phyloP scores from a whole-genome alignment of 2,113 vertebrate species.

The Ifrita kowaldi region DNA sequence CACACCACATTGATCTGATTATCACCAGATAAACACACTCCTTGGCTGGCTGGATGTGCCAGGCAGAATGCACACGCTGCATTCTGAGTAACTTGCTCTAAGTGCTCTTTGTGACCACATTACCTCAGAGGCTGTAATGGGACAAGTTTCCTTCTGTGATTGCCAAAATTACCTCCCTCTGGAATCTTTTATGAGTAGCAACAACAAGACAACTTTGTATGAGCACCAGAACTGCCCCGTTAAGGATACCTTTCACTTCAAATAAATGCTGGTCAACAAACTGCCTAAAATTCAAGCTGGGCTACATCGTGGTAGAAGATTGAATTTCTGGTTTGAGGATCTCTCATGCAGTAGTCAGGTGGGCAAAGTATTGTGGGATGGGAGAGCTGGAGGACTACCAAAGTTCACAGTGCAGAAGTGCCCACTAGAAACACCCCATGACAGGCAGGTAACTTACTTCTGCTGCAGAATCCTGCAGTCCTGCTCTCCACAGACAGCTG shows the following conservation, averaged over 20 bases:
- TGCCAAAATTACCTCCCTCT: neutral
- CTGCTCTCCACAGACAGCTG: neutral
- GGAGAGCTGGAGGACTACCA: neutral
- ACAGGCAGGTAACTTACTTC: neutral
- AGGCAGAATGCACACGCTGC: neutral
- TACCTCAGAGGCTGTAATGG: neutral
- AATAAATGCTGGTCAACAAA: neutral
- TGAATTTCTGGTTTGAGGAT: neutral
- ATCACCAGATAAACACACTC: conserved; percentile 26
- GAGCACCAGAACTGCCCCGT: neutral
- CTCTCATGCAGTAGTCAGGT: neutral
- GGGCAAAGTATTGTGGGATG: neutral
- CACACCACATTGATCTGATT: conserved; percentile 39
- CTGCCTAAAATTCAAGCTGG: neutral
- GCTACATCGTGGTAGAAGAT: neutral
- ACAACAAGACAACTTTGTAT: neutral
- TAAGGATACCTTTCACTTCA: neutral
- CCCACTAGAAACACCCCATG: neutral
- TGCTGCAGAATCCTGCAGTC: neutral
- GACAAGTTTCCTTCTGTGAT: neutral
- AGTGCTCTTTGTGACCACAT: neutral
- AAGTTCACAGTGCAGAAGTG: neutral
- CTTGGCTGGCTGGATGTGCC: neutral
- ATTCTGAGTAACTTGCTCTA: neutral
- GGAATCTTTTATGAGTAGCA: neutral